Base-by-base conservation (phyloP, 2,797 vertebrate genomes). In the Catharus ustulatus region DNA sequence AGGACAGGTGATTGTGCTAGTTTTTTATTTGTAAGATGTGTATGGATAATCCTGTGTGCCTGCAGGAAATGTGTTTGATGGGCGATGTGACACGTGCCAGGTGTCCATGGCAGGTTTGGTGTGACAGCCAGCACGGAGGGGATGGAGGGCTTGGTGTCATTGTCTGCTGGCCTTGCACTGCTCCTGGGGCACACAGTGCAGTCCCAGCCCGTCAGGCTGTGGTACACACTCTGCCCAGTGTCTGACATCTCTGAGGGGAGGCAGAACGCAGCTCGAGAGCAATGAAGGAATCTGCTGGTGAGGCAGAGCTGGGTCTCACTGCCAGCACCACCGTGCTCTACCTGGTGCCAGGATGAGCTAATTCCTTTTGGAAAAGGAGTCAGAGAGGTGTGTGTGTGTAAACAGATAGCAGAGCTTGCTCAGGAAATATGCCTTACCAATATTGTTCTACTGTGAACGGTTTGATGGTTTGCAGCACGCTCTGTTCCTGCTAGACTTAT, bases 191-290 rank as follows among this genome's bases (percentile, higher is more conserved):
- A n/a, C 26, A 49, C 62, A 69, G 22, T 32, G 81, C 71, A 34
- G 12, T 38, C 49, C 24, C 55, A 11, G 38, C 22, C 52, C 34
- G 15, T 11, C 69, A 58, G 76, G 32, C n/a, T 36, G 38, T 48
- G 69, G 11, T 64, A 43, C 43, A 42, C 49, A 5, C 32, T 6
- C 13, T 84, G 89, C 6, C 59, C 43, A 14, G 42, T 30, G 32
- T 13, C 42, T 74, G 69, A 2, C 1, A 1, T 7, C 42, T 32
- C 40, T 0, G 3, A n/a, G 48, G 17, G 20, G 45, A n/a, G 13
- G 29, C 27, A 21, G 29, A 24, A 14, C 15, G 6, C 10, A 23
- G 22, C 14, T 58, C 1, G 0, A 14, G 52, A 0, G 5, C 15
- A 71, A 19, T 2, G 52, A 11, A 18, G 42, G 13, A 17, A 52